Conservation (phyloP, 2,113 vertebrate species). For the Maccullochella peelii region DNA sequence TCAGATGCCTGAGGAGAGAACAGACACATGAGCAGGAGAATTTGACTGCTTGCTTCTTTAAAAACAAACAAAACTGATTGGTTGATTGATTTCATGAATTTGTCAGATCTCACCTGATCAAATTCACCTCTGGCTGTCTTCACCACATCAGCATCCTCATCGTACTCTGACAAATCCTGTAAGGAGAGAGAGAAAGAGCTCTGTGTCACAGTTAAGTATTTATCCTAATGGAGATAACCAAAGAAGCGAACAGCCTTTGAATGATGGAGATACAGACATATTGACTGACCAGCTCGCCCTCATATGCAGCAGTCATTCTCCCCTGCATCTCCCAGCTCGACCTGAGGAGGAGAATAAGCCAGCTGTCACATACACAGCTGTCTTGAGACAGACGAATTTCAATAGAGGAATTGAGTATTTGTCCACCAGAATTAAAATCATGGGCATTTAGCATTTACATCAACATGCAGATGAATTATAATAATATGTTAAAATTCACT, state of each 20-base stretch:
- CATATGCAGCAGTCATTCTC: not conserved
- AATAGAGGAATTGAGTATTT: not conserved
- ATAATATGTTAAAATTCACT: not conserved
- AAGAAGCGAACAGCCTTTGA: not conserved
- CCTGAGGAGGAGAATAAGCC: constrained; percentile 22
- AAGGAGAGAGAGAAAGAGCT: not conserved
- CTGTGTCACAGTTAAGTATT: not conserved
- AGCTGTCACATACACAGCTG: not conserved
- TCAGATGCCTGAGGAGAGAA: constrained; percentile 51
- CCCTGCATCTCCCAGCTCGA: constrained; percentile 38
- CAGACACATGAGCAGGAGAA: not conserved
- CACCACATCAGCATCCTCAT: constrained; percentile 35
- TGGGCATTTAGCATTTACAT: not conserved
- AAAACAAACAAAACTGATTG: no score
- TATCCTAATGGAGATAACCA: not conserved
- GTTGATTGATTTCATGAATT: not conserved
- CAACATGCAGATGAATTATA: not conserved
- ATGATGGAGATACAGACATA: not conserved
- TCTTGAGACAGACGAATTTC: no score
- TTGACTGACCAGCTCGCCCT: constrained; percentile 60
- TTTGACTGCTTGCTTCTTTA: not conserved
- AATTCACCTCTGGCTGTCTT: constrained; percentile 34
- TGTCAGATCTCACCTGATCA: constrained; percentile 67
- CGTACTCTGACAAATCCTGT: constrained; percentile 49
- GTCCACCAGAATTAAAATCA: no score